Base-by-base conservation (phyloP, 2,888 invertebrate genomes). In the Marronus borbonicus region DNA sequence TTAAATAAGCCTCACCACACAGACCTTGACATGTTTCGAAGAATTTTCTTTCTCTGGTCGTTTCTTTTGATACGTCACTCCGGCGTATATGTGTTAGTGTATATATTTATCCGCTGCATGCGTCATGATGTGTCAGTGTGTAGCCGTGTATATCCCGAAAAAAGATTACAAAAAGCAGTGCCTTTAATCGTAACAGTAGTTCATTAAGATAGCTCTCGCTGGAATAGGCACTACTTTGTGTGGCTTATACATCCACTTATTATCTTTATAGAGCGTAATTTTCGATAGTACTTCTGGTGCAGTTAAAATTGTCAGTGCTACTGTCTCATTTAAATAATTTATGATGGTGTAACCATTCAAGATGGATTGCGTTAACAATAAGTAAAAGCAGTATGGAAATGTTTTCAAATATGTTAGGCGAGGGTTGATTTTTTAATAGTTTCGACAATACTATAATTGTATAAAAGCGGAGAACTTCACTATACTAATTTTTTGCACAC, bases 21-120 rank as follows among this genome's bases (percentile, higher is more conserved):
- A 74, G 72, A 74, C 72, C 72, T 74, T 74, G 72, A 74, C 72
- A 74, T 74, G 72, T 74, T 74, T 74, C 72, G 44, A 39, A 74
- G 72, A 74, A 74, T 74, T 74, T 74, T 74, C 72, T 74, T 60
- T 74, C 60, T 74, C 60, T 74, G n/a, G 72, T 49, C 60, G 58
- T 74, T 74, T 24, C 72, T 74, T 74, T 60, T 74, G 72, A 74
- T 60, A 39, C 60, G 44, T 8, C 44, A 58, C 55, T 58, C 55
- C 39, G 44, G 44, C 44, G 44, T 44, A 8, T 44, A 44, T 44
- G 12, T 44, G 44, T 44, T 12, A 20, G n/a, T 68, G 49, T 74
- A 74, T 74, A 74, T 74, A 74, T 74, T 60, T 74, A 74, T 74
- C 39, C 72, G 60, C 49, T 74, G 72, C 44, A 31, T 58, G 70